A percentile compares a stretch with the other conserved stretches of the same genome.
These are phyloP conservation scores for Oedothorax gibbosus DNA, from an alignment of 1,140 invertebrate genomes.

Conservation along the genomic window DNA sequence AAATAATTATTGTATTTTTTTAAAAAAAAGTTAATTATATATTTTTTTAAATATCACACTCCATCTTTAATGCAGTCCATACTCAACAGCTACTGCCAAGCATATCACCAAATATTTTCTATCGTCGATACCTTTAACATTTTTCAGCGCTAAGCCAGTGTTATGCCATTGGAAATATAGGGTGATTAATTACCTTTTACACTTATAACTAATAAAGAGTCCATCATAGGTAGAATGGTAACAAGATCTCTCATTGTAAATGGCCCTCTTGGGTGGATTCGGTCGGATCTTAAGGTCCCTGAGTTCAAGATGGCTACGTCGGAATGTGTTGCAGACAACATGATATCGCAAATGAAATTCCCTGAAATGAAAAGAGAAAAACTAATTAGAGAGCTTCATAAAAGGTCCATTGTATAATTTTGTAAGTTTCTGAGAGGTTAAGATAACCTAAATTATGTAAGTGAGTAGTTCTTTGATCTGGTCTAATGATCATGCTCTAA, in stretches of 20 bases:
- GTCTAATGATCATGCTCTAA: not conserved
- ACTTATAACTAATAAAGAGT: conserved; percentile 81
- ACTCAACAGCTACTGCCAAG: no score
- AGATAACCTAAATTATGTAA: no score
- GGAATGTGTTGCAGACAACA: conserved; percentile 84
- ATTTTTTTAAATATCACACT: no score
- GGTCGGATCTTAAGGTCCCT: conserved; percentile 85
- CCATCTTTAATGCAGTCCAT: no score
- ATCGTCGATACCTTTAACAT: no score
- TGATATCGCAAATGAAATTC: conserved; percentile 90
- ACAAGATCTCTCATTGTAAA: conserved; percentile 88
- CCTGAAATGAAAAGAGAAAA: conserved; percentile 70
- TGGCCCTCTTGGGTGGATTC: conserved; percentile 80
- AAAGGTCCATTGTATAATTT: not conserved
- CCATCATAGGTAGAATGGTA: conserved; percentile 85
- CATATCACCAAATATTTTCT: no score
- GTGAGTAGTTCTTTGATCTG: not conserved
- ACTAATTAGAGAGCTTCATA: not conserved
- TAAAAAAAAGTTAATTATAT: no score
- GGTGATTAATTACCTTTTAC: conserved; percentile 69
- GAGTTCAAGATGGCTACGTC: conserved; percentile 89
- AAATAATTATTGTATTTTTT: no score
- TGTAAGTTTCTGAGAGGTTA: not conserved
- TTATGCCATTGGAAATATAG: no score
- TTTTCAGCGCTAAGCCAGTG: no score